phyloP scores from a whole-genome alignment of 2,113 vertebrate genomes.

The Picathartes gymnocephalus region DNA sequence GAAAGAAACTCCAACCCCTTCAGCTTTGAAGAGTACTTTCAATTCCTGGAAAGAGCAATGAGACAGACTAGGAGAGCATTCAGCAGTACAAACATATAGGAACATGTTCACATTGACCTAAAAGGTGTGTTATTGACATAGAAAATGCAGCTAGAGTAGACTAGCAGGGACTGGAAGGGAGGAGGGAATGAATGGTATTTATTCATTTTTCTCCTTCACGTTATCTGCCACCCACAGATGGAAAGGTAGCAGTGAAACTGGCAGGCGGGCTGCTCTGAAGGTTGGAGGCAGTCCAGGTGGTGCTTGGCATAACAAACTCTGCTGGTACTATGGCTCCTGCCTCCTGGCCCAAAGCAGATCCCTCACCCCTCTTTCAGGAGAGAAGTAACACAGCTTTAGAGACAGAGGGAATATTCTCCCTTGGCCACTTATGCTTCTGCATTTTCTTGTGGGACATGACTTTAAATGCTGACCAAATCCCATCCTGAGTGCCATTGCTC shows the following conservation, averaged over 20 bases:
- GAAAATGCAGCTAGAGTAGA: not conserved
- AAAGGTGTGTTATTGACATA: not conserved
- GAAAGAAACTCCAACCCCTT: accelerated
- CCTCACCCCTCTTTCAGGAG: not conserved
- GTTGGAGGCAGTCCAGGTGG: not conserved
- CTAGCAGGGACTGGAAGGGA: not conserved
- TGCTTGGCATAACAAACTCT: not conserved
- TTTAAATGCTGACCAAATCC: not conserved
- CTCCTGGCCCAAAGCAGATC: not conserved
- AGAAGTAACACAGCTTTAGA: not conserved
- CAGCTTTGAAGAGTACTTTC: not conserved
- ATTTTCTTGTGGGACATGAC: not conserved
- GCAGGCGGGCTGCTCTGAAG: not conserved
- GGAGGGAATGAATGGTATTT: not conserved
- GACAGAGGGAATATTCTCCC: not conserved
- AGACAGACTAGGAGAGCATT: not conserved
- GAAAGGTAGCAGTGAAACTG: not conserved
- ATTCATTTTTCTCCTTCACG: not conserved
- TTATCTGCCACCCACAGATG: not conserved
- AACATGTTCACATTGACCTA: not conserved
- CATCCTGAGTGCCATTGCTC: not conserved
- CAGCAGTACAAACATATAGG: not conserved
- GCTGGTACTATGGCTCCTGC: not conserved
- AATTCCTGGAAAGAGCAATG: not conserved
- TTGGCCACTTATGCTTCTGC: not conserved